phyloP scores from a whole-genome alignment of 2,888 invertebrate species.

The Diarsia brunnea region DNA sequence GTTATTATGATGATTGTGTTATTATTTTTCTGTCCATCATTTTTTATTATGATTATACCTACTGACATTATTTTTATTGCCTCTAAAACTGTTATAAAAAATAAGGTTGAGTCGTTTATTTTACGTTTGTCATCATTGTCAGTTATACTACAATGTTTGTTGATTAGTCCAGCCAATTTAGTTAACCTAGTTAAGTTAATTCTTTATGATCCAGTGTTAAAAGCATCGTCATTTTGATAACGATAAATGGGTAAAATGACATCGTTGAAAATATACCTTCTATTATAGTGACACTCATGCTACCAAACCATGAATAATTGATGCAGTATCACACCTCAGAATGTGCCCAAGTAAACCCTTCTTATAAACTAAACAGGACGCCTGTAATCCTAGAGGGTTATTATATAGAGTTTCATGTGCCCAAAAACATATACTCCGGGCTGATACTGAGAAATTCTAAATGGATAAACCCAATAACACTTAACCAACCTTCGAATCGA shows the following conservation, averaged over 20 bases:
- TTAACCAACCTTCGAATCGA: not conserved
- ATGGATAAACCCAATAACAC: not conserved
- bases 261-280: not conserved
- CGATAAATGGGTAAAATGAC: not conserved
- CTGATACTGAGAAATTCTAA: not conserved
- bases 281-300: too few species aligned
- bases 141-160: not conserved
- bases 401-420: not conserved
- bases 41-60: constrained; percentile 43
- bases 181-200: constrained; percentile 5
- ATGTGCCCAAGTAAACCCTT: not conserved
- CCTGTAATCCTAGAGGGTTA: not conserved
- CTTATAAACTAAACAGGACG: not conserved
- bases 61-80: constrained; percentile 8
- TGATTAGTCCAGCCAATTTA: not conserved
- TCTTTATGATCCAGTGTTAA: not conserved
- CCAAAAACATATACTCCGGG: not conserved
- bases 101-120: constrained; percentile 34
- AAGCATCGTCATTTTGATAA: constrained; percentile 1
- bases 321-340: not conserved
- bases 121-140: constrained; percentile 27
- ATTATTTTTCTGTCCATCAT: constrained; percentile 17
- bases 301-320: not conserved
- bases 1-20: constrained; percentile 38
- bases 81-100: constrained; percentile 28